Evolutionary conservation across 2,113 vertebrate genomes (phyloP).

Genomic region (Gavia stellata): DNA sequence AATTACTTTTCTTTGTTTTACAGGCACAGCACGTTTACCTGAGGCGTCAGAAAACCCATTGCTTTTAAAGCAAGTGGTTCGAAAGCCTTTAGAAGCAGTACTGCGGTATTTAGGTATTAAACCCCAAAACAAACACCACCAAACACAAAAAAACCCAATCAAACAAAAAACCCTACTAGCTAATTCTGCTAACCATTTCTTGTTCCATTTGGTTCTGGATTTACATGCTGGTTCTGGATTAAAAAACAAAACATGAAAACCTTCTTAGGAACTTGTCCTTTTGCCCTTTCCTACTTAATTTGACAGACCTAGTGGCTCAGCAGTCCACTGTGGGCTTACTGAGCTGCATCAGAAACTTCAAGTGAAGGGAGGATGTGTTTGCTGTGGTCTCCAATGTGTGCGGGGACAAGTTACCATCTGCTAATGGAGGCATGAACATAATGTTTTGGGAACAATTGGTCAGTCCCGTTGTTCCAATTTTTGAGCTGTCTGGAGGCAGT

Average conservation of each 20-base stretch:
- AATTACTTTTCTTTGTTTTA: neutral
- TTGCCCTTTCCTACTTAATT: neutral
- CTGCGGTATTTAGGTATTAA: constrained; percentile 88
- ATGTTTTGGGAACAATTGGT: neutral
- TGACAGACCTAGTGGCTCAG: neutral
- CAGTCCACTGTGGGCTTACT: neutral
- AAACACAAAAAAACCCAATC: neutral
- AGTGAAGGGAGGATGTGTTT: neutral
- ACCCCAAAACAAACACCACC: neutral
- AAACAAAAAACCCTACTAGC: neutral
- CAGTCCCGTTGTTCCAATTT: neutral
- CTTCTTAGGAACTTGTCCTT: neutral
- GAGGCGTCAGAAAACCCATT: constrained; percentile 83
- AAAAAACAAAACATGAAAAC: neutral
- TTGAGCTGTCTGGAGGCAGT: neutral
- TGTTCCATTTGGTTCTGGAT: neutral
- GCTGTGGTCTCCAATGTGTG: neutral
- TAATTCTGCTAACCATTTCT: neutral
- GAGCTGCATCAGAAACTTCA: neutral
- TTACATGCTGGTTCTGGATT: neutral
- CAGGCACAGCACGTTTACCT: constrained; percentile 89
- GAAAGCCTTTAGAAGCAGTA: constrained; percentile 94
- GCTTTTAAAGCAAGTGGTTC: constrained; percentile 83
- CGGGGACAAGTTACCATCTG: neutral
- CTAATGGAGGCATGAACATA: neutral